These are phyloP conservation scores for Alca torda DNA, from an alignment of 2,797 vertebrate species.

Conservation along the genomic window DNA sequence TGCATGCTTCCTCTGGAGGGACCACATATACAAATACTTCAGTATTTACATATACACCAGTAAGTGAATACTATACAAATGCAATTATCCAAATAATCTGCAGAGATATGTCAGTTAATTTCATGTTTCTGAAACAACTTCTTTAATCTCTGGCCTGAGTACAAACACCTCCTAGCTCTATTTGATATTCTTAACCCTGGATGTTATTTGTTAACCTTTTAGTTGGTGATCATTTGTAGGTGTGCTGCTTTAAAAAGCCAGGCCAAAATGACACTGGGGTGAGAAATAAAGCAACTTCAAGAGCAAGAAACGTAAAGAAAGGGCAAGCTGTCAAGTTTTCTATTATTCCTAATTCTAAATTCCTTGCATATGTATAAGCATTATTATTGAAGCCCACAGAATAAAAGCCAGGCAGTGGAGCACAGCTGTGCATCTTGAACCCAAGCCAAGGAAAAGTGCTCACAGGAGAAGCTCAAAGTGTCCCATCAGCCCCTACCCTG, in stretches of 20 bases:
- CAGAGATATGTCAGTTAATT: neutral
- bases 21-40: neutral
- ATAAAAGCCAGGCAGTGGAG: neutral
- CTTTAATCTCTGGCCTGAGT: constrained; percentile 31
- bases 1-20: neutral
- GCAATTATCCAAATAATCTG: neutral
- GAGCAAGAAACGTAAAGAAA: neutral
- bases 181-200: neutral
- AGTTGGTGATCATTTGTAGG: neutral
- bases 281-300: neutral
- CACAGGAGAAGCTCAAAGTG: neutral
- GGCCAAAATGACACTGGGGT: neutral
- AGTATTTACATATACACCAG: neutral
- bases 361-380: neutral
- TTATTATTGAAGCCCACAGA: neutral
- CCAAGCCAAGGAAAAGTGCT: neutral
- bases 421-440: neutral
- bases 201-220: neutral
- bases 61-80: neutral
- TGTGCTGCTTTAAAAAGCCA: neutral
- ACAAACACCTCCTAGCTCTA: neutral
- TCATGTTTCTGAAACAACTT: constrained; percentile 4
- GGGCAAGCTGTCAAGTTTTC: neutral
- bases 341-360: neutral
- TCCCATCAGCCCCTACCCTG: neutral